These are phyloP conservation scores for Mythimna ferrago DNA, from an alignment of 2,888 invertebrate genomes.

Conservation along the genomic window DNA sequence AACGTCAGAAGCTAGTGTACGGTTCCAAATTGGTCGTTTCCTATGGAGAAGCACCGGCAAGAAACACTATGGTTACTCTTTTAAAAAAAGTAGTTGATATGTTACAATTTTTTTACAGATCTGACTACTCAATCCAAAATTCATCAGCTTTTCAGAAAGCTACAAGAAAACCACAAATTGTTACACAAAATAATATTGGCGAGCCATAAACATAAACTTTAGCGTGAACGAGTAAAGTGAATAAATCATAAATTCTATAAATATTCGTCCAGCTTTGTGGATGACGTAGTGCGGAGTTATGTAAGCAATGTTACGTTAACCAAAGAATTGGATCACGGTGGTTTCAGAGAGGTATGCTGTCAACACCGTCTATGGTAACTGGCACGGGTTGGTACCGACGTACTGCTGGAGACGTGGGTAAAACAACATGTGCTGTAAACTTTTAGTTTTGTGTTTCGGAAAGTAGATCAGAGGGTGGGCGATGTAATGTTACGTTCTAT, in stretches of 20 bases:
- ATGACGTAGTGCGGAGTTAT: constrained; percentile 38
- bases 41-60: no score
- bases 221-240: constrained; percentile 47
- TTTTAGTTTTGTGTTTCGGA: background rate
- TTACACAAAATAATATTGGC: constrained; percentile 24
- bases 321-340: constrained; percentile 22
- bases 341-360: constrained; percentile 8
- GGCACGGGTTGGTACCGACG: constrained; percentile 24
- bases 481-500: background rate
- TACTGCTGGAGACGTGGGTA: background rate
- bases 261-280: constrained; percentile 41
- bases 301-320: constrained; percentile 26
- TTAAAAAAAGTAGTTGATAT: no score
- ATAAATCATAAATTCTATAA: constrained; percentile 60
- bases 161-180: background rate
- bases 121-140: no score
- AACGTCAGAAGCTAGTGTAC: no score
- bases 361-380: background rate
- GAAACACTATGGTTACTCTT: no score
- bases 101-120: no score
- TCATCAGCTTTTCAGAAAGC: background rate
- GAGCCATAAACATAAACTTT: constrained; percentile 34
- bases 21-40: no score
- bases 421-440: background rate
- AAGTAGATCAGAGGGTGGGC: background rate